Conservation (phyloP, 2,888 invertebrate species). For the Eucera pruinosa region DNA sequence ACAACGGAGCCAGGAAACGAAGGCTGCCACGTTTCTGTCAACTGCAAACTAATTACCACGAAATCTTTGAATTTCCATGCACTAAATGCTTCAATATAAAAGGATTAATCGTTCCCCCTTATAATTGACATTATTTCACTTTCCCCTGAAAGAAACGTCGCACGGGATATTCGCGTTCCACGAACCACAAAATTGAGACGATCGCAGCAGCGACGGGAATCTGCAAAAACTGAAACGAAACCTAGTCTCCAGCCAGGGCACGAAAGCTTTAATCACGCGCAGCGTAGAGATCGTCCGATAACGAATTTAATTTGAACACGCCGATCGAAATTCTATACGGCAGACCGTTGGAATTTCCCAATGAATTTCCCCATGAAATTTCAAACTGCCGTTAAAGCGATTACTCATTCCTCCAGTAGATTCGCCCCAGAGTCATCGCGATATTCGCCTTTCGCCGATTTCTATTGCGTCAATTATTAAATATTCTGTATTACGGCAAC, state of each 20-base stretch:
- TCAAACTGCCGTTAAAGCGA: constrained; percentile 67
- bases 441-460: neutral
- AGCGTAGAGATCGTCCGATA: constrained; percentile 45
- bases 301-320: constrained; percentile 54
- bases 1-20: no score
- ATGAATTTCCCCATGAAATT: constrained; percentile 67
- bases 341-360: constrained; percentile 52
- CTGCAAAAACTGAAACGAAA: no score
- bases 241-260: no score
- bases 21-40: no score
- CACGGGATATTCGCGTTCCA: no score
- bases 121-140: neutral
- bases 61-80: no score
- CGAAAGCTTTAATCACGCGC: constrained; percentile 42
- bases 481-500: neutral
- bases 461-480: constrained; percentile 10
- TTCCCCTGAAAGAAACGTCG: neutral
- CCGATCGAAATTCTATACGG: constrained; percentile 59
- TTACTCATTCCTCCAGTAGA: constrained; percentile 33
- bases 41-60: no score
- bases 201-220: constrained; percentile 10
- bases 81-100: no score
- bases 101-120: neutral
- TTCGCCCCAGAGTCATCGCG: neutral
- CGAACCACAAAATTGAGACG: no score